Evolutionary conservation across 1,140 invertebrate species (phyloP), one percentile per base, ranked within the genome.

Genomic region (Anastatus disparis): DNA sequence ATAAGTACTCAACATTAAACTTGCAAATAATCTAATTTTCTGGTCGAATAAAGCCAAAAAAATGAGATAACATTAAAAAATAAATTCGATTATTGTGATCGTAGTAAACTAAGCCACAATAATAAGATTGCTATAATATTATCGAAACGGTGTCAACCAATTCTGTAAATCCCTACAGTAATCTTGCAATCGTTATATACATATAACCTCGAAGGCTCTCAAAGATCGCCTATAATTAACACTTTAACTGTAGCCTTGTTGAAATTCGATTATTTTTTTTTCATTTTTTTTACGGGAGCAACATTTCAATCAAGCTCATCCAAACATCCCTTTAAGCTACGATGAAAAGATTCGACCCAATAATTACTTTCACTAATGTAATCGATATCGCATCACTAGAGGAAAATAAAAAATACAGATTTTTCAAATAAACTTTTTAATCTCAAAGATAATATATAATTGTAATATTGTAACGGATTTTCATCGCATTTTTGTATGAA

Each of bases 231-330:
- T 79, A 75, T 78, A 84, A 85, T 85, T 85, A 85, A 79, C 79
- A 72, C 74, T 77, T 74, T 82, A 84, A 84, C 78, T 78, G 80
- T 77, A 71, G 73, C 67, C 42, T 63, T 72, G 77, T 73, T 66
- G 73, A 84, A 84, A 85, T 84, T 85, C 79, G 80, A 82, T 85
- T 83, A 85, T 84, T 85, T n/a, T n/a, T n/a, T n/a, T n/a, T n/a
- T n/a, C n/a, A n/a, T n/a, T n/a, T n/a, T n/a, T n/a, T 85, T 84
- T 82, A 81, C 79, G 77, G 77, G 74, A 38, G 74, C 72, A 79
- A 84, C 82, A 75, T 85, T 85, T 85, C 82, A 85, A 85, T 85
- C 82, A 84, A n/a, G 76, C 76, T n/a, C 72, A 77, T 77, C 81
- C 78, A 77, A n/a, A 83, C 80, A 79, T 84, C 81, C 82, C 84